Base-by-base conservation (phyloP, 2,113 vertebrate species). In the Plecturocebus donacophilus region DNA sequence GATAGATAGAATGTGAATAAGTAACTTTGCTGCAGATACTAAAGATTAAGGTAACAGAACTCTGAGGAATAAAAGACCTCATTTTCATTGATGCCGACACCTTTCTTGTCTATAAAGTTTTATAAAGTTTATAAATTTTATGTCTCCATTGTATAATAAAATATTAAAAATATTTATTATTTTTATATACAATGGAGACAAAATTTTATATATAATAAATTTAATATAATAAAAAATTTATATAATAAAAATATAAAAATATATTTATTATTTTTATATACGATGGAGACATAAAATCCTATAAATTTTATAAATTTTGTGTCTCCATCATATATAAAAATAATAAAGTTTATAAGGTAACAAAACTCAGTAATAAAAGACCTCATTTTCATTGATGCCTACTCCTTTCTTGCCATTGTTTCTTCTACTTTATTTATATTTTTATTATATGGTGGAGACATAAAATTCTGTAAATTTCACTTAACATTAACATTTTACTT, bases 391-490 rank as follows among this genome's bases (percentile, higher is more conserved):
- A 45, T 64, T 87, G 93, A 40, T 77, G 30, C 11, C n/a, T 54
- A 14, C 5, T 42, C 8, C 8, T 19, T 61, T 64, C 16, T 58
- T 75, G 0, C 5, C 27, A 56, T 61, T 56, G 12, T 91, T 6
- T 25, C 5, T 94, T 80, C 52, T 45, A 79, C 8, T 4, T 13
- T 54, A 88, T 79, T 73, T 91, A 71, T 87, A 45, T 61, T 85
- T 92, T 66, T 80, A 47, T 49, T 88, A 30, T 66, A 61, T 40
- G 14, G 66, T 92, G 64, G 8, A 88, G 38, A 38, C 58, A 42
- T 45, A 91, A 83, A 58, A 86, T 54, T 87, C 20, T 76, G 21
- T 68, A 90, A 19, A 93, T 75, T 89, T 91, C 92, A 38, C 52
- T 45, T 35, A 91, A 61, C 21, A 56, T 87, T 58, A 70, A 52